Conservation (phyloP, 2,888 invertebrate species). For the Rotaria socialis region DNA sequence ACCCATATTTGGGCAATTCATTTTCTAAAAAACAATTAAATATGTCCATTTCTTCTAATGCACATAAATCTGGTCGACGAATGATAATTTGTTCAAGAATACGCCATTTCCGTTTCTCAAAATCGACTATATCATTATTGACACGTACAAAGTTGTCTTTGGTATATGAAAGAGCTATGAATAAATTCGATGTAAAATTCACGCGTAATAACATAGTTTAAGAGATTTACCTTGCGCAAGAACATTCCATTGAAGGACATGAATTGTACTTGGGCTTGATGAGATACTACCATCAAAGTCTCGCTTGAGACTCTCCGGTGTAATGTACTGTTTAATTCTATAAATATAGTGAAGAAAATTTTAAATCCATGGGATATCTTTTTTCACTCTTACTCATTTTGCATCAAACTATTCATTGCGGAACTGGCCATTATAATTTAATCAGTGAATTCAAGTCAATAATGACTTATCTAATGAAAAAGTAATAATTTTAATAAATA, state of each 20-base stretch:
- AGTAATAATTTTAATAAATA: no score
- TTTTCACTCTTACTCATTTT: no score
- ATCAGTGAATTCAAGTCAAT: no score
- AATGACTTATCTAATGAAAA: no score
- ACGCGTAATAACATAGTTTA: no score
- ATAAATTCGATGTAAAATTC: not conserved
- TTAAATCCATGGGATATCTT: no score
- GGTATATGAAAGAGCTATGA: not conserved
- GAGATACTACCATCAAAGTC: no score
- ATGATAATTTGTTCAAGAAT: not conserved
- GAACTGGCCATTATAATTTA: no score
- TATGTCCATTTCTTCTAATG: not conserved
- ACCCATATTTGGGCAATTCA: not conserved
- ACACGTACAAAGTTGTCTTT: not conserved
- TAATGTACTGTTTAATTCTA: no score
- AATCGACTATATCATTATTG: not conserved
- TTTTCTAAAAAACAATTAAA: not conserved
- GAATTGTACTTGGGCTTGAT: not conserved
- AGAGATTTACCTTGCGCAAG: not conserved
- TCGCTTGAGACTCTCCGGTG: no score
- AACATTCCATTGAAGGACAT: not conserved
- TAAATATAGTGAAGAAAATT: no score
- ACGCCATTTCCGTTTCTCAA: not conserved
- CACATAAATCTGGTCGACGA: not conserved
- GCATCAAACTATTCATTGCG: no score